Percentiles rank a stretch among this genome's conserved stretches.
phyloP scores from a whole-genome alignment of 2,113 vertebrate genomes.

The Paraplagusia blochii region DNA sequence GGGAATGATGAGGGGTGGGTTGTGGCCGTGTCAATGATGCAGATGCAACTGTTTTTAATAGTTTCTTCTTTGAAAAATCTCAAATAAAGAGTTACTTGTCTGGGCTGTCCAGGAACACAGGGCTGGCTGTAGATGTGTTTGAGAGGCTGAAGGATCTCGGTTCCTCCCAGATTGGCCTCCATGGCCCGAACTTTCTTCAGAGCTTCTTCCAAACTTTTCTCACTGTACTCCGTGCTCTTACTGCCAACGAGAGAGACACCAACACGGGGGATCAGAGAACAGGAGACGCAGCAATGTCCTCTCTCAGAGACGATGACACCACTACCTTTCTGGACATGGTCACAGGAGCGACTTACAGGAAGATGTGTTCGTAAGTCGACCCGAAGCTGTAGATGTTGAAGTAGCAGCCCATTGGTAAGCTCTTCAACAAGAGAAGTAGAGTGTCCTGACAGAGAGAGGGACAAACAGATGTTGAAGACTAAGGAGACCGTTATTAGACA shows the following conservation, averaged over 20 bases:
- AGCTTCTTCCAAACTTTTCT: conserved; percentile 77
- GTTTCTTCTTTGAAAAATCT: background rate
- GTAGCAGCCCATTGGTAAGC: conserved; percentile 76
- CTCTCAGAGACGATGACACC: background rate
- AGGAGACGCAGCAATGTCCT: too few relatives aligned
- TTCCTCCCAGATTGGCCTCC: conserved; percentile 75
- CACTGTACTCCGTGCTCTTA: conserved; percentile 78
- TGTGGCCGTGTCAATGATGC: too few relatives aligned
- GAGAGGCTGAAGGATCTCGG: conserved; percentile 78
- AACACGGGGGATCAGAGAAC: background rate
- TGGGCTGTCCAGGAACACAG: conserved; percentile 65
- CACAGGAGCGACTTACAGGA: conserved; percentile 60
- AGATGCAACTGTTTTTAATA: background rate
- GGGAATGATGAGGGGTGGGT: too few relatives aligned
- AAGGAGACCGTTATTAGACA: too few relatives aligned
- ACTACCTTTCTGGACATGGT: background rate
- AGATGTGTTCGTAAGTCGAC: conserved; percentile 71
- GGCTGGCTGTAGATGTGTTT: conserved; percentile 72
- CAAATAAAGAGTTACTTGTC: conserved; percentile 71
- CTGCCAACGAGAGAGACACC: conserved; percentile 51
- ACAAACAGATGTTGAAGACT: background rate
- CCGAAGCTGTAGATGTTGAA: conserved; percentile 73
- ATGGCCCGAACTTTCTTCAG: conserved; percentile 68
- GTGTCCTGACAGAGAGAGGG: conserved; percentile 70
- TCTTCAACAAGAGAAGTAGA: conserved; percentile 81